Evolutionary conservation across 2,113 vertebrate genomes (phyloP).

Genomic region (Apus apus): DNA sequence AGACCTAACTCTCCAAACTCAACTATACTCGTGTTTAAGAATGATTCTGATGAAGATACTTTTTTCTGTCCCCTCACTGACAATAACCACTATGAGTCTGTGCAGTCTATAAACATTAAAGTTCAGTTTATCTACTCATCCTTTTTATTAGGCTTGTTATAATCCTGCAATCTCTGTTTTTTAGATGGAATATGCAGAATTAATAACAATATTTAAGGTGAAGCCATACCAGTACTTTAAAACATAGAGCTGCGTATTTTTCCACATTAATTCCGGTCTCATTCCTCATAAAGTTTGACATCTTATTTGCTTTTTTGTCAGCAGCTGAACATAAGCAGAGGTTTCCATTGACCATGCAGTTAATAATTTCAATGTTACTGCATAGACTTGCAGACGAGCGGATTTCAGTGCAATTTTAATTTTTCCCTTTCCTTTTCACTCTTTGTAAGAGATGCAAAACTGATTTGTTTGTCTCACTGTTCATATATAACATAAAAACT

Average conservation of each 20-base stretch:
- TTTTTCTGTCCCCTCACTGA: neutral
- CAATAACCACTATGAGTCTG: neutral
- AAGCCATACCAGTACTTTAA: neutral
- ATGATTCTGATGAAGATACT: neutral
- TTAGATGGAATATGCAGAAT: neutral
- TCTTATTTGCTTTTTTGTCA: neutral
- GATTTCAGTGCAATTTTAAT: neutral
- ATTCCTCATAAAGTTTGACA: neutral
- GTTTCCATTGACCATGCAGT: neutral
- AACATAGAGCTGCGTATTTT: neutral
- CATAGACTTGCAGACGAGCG: neutral
- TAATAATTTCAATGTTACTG: neutral
- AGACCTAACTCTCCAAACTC: neutral
- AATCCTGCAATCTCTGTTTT: neutral
- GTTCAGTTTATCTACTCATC: neutral
- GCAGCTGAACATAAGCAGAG: neutral
- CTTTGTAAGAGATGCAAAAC: neutral
- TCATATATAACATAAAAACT: neutral
- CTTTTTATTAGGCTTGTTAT: neutral
- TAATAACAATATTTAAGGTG: neutral
- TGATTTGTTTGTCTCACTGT: neutral
- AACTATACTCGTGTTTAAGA: neutral
- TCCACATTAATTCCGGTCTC: neutral
- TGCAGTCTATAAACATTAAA: neutral
- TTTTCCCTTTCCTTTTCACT: neutral